Evolutionary conservation across 2,113 vertebrate genomes (phyloP).

Genomic region (Oreocharis arfaki): DNA sequence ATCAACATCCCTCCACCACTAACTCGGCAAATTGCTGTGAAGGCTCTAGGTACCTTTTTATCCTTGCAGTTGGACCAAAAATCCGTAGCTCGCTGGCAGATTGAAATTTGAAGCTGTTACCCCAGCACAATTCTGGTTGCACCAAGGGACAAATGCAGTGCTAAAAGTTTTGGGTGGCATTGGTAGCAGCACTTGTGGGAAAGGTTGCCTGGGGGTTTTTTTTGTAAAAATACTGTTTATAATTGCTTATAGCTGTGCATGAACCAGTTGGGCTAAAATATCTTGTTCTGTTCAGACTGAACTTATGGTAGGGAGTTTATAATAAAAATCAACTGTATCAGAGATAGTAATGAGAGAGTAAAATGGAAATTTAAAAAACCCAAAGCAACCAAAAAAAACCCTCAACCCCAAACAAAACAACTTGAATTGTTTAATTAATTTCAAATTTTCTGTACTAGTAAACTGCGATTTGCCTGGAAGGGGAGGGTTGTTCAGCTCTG

Average conservation of each 20-base stretch:
- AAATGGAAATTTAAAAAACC: background rate
- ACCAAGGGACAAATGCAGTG: background rate
- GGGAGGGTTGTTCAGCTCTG: background rate
- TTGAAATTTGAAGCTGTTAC: background rate
- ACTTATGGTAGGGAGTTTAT: background rate
- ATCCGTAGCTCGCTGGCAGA: rapidly evolving
- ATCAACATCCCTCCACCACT: slow-evolving; percentile 93
- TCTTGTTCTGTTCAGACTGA: background rate
- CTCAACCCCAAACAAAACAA: background rate
- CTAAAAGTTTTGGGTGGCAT: background rate
- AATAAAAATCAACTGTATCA: background rate
- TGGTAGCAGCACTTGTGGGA: background rate
- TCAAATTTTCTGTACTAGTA: background rate
- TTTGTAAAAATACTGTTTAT: background rate
- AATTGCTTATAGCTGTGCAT: background rate
- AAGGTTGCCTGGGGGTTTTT: background rate
- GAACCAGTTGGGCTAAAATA: background rate
- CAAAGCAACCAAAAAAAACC: background rate
- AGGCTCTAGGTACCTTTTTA: slow-evolving; percentile 85
- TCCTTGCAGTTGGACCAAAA: background rate
- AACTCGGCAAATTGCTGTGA: slow-evolving; percentile 93
- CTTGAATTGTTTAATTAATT: background rate
- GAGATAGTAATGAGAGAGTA: background rate
- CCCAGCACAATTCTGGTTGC: background rate
- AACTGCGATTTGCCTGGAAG: background rate